phyloP scores from a whole-genome alignment of 2,888 invertebrate genomes.

The Meta bourneti region DNA sequence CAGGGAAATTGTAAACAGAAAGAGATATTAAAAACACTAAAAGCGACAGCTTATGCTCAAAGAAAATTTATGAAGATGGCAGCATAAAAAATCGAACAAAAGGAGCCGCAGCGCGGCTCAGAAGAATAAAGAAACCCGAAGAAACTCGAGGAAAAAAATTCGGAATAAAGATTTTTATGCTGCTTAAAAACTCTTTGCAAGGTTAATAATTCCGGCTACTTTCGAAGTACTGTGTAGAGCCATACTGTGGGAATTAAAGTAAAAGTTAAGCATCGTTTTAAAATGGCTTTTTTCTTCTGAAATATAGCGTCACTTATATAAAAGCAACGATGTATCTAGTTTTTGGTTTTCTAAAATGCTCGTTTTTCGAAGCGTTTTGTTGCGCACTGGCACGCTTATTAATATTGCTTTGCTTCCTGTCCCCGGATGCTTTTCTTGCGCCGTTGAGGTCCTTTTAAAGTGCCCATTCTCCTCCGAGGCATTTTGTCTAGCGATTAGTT shows the following conservation, averaged over 20 bases:
- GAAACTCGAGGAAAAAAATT: too few relatives aligned
- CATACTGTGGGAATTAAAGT: conserved; percentile 8
- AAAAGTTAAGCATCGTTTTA: neutral
- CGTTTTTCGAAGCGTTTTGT: neutral
- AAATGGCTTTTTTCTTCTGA: neutral
- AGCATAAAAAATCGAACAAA: conserved; percentile 16
- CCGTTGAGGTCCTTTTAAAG: neutral
- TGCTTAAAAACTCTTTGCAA: conserved; percentile 3
- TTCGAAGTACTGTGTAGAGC: neutral
- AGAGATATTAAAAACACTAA: conserved; percentile 45
- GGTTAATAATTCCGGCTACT: conserved; percentile 26
- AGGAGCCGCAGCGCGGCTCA: neutral
- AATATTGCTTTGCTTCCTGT: neutral
- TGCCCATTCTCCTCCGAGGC: neutral
- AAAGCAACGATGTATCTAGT: neutral
- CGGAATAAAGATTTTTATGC: conserved; percentile 23
- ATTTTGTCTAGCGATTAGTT: neutral
- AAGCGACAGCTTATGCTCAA: conserved; percentile 41
- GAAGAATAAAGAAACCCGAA: neutral
- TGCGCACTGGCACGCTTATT: neutral
- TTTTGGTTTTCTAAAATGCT: neutral
- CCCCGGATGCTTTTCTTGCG: neutral
- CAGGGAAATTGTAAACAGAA: conserved; percentile 30
- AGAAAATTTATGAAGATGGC: conserved; percentile 40
- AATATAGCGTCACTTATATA: neutral